These are phyloP conservation scores for Gallinago paraguaiae DNA, from an alignment of 2,113 vertebrate species.

Conservation along the genomic window DNA sequence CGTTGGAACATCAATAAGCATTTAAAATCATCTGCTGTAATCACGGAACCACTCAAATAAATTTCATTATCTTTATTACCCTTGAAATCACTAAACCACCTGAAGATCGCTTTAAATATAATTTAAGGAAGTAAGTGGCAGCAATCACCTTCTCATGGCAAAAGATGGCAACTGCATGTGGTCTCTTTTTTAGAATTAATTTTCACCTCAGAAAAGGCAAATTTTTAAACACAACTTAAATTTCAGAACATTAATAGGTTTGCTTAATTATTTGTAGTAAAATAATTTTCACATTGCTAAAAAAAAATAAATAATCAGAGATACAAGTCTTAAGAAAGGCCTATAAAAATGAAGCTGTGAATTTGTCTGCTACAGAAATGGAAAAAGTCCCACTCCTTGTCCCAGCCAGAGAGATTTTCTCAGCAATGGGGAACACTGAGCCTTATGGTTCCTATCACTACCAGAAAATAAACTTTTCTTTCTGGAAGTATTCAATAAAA, in stretches of 20 bases:
- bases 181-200: background rate
- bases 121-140: background rate
- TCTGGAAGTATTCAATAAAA: background rate
- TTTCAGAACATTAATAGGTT: background rate
- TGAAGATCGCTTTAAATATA: background rate
- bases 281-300: background rate
- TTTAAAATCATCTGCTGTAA: background rate
- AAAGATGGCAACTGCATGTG: background rate
- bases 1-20: fast-evolving
- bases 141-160: background rate
- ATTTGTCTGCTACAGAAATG: background rate
- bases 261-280: background rate
- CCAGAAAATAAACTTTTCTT: background rate
- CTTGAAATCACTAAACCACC: background rate
- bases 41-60: background rate
- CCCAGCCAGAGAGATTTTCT: background rate
- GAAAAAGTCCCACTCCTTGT: background rate
- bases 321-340: background rate
- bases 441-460: background rate
- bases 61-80: background rate
- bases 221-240: background rate
- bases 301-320: background rate
- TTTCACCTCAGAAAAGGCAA: background rate
- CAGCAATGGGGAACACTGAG: background rate
- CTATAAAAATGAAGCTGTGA: background rate